Percentiles rank a stretch among this genome's conserved stretches.
These are phyloP conservation scores for Triops longicaudatus DNA, from an alignment of 1,140 invertebrate genomes.

Conservation along the genomic window DNA sequence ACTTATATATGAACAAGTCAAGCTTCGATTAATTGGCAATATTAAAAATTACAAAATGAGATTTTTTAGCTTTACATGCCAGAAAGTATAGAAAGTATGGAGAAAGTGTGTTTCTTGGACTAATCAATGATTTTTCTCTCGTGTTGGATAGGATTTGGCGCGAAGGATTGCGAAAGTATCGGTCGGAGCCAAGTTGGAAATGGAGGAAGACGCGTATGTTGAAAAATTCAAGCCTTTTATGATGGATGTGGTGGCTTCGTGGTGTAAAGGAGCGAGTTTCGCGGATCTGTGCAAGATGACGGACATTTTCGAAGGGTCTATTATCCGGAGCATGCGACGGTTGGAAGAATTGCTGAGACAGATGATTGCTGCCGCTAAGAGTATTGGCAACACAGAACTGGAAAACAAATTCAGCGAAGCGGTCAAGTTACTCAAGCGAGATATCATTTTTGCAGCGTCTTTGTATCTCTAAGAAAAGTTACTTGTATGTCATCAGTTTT, in stretches of 20 bases:
- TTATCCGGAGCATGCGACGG: conserved; percentile 93
- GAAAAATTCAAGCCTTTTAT: conserved; percentile 87
- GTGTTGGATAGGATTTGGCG: conserved; percentile 57
- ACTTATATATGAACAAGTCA: too few species aligned
- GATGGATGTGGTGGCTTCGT: conserved; percentile 95
- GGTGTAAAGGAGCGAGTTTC: conserved; percentile 92
- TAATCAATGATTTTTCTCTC: conserved; percentile 10
- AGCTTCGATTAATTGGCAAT: too few species aligned
- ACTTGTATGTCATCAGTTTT: not conserved
- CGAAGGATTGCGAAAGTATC: conserved; percentile 84
- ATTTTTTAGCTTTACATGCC: too few species aligned
- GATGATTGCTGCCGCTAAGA: conserved; percentile 91
- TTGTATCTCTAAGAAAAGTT: conserved; percentile 71
- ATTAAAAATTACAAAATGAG: too few species aligned
- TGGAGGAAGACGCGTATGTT: conserved; percentile 87
- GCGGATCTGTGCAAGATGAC: conserved; percentile 92
- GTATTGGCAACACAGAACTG: conserved; percentile 90
- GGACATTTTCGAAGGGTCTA: conserved; percentile 94
- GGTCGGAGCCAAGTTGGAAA: conserved; percentile 76
- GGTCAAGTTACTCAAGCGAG: conserved; percentile 86
- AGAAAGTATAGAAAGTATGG: too few species aligned
- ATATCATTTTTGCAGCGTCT: conserved; percentile 98
- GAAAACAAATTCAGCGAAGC: conserved; percentile 94
- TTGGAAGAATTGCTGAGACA: conserved; percentile 92
- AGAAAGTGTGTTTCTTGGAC: not conserved